Evolutionary conservation across 2,888 invertebrate species (phyloP).

Genomic region (Rambutsinella grinnellia): DNA sequence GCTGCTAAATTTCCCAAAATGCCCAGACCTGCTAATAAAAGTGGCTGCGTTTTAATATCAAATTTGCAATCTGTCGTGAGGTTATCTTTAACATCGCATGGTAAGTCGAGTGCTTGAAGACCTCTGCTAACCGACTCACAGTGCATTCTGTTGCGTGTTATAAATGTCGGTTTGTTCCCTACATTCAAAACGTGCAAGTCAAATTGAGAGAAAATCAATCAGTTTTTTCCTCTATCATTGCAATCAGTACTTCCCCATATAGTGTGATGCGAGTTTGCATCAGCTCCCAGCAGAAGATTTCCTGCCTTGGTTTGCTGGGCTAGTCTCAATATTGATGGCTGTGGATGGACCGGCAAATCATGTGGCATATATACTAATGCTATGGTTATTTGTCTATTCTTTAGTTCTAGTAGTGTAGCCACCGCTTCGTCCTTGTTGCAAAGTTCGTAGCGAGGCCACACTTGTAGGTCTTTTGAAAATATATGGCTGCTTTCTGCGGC

Average conservation of each 20-base stretch:
- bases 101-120: too few species aligned
- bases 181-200: constrained; percentile 38
- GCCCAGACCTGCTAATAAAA: too few species aligned
- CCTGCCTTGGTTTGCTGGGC: constrained; percentile 16
- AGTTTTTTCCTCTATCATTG: constrained; percentile 38
- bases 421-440: constrained; percentile 18
- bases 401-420: constrained; percentile 8
- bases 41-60: too few species aligned
- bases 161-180: constrained; percentile 48
- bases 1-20: too few species aligned
- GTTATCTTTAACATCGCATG: too few species aligned
- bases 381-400: constrained; percentile 10
- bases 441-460: constrained; percentile 7
- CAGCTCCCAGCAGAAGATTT: constrained; percentile 27
- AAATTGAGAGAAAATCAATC: constrained; percentile 8
- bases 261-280: constrained; percentile 52
- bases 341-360: constrained; percentile 1
- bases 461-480: constrained; percentile 10
- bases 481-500: constrained; percentile 15
- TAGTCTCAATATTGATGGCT: not conserved
- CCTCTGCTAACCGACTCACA: too few species aligned
- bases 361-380: constrained; percentile 51
- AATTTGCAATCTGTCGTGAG: too few species aligned
- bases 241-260: constrained; percentile 36
- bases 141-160: too few species aligned